These are phyloP conservation scores for Campylomormyrus numenius DNA, from an alignment of 2,113 vertebrate genomes.

Conservation along the genomic window DNA sequence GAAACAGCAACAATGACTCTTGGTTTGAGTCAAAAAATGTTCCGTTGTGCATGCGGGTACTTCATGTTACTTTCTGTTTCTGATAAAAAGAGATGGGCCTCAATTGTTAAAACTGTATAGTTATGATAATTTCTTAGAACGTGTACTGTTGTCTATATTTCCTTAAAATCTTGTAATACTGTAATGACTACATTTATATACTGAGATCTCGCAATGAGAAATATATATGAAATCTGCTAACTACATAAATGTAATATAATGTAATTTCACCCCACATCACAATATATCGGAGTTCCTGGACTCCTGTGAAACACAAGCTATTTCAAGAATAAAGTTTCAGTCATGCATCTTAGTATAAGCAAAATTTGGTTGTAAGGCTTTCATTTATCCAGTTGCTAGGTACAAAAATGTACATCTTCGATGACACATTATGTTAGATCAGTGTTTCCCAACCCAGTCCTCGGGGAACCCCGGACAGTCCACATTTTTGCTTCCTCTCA, in stretches of 20 bases:
- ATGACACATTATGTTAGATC: not conserved
- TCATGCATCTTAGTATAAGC: not conserved
- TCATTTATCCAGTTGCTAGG: not conserved
- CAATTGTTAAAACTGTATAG: not conserved
- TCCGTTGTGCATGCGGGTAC: not conserved
- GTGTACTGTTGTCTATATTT: not conserved
- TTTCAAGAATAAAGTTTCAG: not conserved
- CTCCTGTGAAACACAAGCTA: not conserved
- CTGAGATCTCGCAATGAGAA: not conserved
- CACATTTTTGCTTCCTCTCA: no score
- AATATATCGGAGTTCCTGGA: not conserved
- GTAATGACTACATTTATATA: not conserved
- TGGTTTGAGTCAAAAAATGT: not conserved
- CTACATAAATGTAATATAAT: not conserved
- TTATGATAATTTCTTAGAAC: not conserved
- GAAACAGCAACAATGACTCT: not conserved
- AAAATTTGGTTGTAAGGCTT: not conserved
- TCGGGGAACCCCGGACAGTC: no score
- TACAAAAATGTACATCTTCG: not conserved
- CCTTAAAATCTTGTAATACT: not conserved
- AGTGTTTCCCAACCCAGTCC: no score
- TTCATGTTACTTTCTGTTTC: not conserved
- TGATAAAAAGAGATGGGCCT: not conserved
- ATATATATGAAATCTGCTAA: not conserved
- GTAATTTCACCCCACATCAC: not conserved